A percentile compares a stretch with the other conserved stretches of the same genome.
These are phyloP conservation scores for Sympetrum striolatum DNA, from an alignment of 2,888 invertebrate species.

Conservation along the genomic window DNA sequence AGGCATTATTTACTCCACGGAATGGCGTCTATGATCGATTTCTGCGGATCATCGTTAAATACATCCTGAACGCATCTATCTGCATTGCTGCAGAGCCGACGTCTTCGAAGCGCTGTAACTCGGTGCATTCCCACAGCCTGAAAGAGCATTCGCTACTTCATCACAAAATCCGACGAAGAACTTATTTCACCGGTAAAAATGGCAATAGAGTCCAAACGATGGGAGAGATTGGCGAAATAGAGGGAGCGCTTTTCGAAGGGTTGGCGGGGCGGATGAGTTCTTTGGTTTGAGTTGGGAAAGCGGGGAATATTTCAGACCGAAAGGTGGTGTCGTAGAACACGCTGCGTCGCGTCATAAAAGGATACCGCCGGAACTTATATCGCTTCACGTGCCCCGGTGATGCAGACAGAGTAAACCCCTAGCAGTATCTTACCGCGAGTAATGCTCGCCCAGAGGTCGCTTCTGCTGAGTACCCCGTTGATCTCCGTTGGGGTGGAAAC, in stretches of 20 bases:
- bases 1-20: too few species aligned
- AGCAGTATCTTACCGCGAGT: not conserved
- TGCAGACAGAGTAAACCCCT: not conserved
- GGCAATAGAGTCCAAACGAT: not conserved
- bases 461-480: not conserved
- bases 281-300: not conserved
- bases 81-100: too few species aligned
- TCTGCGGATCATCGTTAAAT: too few species aligned
- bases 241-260: not conserved
- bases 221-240: not conserved
- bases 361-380: not conserved
- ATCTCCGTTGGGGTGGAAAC: not conserved
- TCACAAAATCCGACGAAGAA: too few species aligned
- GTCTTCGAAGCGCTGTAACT: too few species aligned
- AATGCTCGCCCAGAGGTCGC: not conserved
- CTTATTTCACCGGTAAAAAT: too few species aligned
- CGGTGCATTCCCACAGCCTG: too few species aligned
- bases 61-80: too few species aligned
- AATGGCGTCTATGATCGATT: too few species aligned
- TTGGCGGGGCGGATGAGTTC: not conserved
- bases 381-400: not conserved
- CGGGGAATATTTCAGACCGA: not conserved
- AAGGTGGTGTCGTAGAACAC: not conserved
- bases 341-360: not conserved
- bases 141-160: too few species aligned